Conservation (phyloP, 2,113 vertebrate genomes). For the Misgurnus mizolepis region DNA sequence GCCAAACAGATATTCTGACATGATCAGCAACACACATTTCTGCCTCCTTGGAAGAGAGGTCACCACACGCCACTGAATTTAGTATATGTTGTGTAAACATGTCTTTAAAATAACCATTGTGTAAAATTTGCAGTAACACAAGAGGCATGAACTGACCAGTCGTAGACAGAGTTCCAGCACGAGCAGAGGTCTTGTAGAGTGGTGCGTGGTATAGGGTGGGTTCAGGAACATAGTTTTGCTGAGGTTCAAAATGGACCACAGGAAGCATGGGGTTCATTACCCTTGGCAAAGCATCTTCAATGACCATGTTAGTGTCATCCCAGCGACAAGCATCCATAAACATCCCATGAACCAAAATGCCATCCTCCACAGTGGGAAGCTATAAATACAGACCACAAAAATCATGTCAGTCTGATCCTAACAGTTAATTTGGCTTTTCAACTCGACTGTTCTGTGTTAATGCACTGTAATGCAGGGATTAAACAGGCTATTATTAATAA, state of each 20-base stretch:
- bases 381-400: slow-evolving; percentile 46
- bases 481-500: too few relatives aligned
- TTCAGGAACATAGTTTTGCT: slow-evolving; percentile 72
- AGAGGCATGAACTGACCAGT: slow-evolving; percentile 66
- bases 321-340: slow-evolving; percentile 81
- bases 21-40: too few relatives aligned
- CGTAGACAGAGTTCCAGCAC: slow-evolving; percentile 79
- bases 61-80: too few relatives aligned
- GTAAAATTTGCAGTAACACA: not conserved
- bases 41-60: too few relatives aligned
- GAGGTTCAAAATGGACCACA: slow-evolving; percentile 79
- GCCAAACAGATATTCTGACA: too few relatives aligned
- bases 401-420: too few relatives aligned
- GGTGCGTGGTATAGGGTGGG: slow-evolving; percentile 72
- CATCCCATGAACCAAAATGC: slow-evolving; percentile 79
- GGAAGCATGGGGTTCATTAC: slow-evolving; percentile 78
- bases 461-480: too few relatives aligned
- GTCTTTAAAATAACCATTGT: not conserved
- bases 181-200: slow-evolving; percentile 80
- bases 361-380: slow-evolving; percentile 74
- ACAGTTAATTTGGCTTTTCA: too few relatives aligned
- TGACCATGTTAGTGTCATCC: slow-evolving; percentile 74
- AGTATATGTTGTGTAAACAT: not conserved
- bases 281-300: slow-evolving; percentile 73
- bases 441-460: too few relatives aligned